These are phyloP conservation scores for Pentamera pediparva DNA, from an alignment of 53 echinoderm and acorn worm species.

Conservation along the genomic window DNA sequence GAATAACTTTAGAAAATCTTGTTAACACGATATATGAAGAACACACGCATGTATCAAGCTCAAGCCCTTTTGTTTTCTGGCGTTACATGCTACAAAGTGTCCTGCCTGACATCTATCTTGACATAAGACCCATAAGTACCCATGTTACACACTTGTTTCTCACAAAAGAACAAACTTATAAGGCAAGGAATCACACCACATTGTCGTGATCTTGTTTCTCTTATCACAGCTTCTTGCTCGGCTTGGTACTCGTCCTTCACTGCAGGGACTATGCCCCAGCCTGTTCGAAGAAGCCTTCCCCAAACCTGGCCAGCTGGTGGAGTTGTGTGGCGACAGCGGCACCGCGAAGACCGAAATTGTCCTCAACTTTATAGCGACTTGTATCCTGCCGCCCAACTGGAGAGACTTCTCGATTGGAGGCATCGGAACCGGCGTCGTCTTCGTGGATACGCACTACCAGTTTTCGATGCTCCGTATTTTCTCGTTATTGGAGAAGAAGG, in stretches of 20 bases:
- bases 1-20: no score
- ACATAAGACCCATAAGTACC: no score
- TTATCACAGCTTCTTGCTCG: constrained; percentile 64
- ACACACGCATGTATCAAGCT: no score
- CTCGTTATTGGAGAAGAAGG: constrained; percentile 54
- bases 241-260: constrained; percentile 66
- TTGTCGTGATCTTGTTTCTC: neutral
- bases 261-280: constrained; percentile 46
- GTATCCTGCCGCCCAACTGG: constrained; percentile 70
- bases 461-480: constrained; percentile 85
- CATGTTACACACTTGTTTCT: no score
- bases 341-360: constrained; percentile 81
- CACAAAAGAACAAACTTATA: no score
- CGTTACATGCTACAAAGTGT: no score
- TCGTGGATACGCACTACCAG: constrained; percentile 82
- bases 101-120: no score
- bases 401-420: constrained; percentile 48
- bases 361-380: constrained; percentile 54
- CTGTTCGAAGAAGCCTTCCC: constrained; percentile 53
- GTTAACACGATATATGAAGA: no score
- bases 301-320: constrained; percentile 62
- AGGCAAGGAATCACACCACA: no score
- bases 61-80: no score
- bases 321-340: constrained; percentile 71
- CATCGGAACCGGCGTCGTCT: constrained; percentile 58